Conservation (phyloP, 2,113 vertebrate genomes). For the Atrichornis clamosus region DNA sequence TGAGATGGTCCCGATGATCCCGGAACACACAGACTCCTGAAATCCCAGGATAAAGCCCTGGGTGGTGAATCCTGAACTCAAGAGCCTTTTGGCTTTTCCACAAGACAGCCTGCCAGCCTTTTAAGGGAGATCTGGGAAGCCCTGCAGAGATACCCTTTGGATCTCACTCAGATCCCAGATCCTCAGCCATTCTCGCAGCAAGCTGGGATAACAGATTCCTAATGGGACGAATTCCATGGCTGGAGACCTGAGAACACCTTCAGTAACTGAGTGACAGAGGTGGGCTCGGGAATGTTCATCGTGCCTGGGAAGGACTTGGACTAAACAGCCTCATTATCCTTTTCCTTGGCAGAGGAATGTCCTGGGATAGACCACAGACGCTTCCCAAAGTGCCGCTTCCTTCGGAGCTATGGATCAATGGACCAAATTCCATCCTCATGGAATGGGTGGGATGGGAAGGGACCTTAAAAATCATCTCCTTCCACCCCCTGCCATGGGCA, state of each 20-base stretch:
- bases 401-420: accelerated
- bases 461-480: neutral
- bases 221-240: accelerated
- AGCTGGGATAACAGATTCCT: neutral
- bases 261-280: neutral
- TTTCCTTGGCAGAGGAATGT: neutral
- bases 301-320: neutral
- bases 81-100: neutral
- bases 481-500: neutral
- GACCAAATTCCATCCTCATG: neutral
- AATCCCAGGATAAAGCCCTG: neutral
- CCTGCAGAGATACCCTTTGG: neutral
- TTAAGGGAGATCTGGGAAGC: neutral
- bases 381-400: accelerated
- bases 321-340: too few species aligned
- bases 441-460: neutral
- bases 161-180: neutral
- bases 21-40: neutral
- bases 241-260: neutral
- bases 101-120: neutral
- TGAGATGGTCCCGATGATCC: neutral
- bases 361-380: accelerated
- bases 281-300: accelerated
- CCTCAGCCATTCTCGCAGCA: accelerated
- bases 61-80: neutral